These are phyloP conservation scores for Tinamus major DNA, from an alignment of 2,797 vertebrate genomes.

Conservation along the genomic window DNA sequence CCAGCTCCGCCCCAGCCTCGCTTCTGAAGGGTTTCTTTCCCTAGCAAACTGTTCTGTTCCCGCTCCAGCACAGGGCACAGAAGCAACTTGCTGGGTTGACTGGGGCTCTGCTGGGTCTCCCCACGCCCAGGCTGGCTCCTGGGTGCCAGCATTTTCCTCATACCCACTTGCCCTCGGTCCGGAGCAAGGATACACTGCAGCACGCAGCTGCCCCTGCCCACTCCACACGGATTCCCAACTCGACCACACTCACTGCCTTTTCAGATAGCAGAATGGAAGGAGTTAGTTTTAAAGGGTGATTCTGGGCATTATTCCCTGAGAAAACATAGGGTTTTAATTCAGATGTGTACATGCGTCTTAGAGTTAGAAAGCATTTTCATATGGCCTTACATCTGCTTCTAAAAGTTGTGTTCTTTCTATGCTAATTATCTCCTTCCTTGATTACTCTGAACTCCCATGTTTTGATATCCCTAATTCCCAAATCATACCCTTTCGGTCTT, in stretches of 20 bases:
- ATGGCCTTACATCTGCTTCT: neutral
- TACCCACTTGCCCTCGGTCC: accelerated
- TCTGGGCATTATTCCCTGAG: neutral
- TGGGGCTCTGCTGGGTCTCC: neutral
- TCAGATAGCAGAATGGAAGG: neutral
- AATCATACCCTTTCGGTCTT: neutral
- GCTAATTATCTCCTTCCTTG: conserved; percentile 26
- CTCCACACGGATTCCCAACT: neutral
- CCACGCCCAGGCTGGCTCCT: neutral
- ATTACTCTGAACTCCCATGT: neutral
- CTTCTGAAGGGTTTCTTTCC: neutral
- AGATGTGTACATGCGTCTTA: conserved; percentile 10
- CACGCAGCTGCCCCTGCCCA: neutral
- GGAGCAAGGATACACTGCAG: neutral
- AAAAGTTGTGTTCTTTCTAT: conserved; percentile 5
- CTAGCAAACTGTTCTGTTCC: neutral
- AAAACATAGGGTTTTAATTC: neutral
- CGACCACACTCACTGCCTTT: neutral
- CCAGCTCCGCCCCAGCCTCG: neutral
- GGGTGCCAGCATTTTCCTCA: neutral
- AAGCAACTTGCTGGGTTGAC: neutral
- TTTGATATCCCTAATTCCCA: neutral
- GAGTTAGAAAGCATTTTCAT: neutral
- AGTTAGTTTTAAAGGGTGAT: neutral
- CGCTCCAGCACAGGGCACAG: neutral